Evolutionary conservation across 2,797 vertebrate species (phyloP), one percentile per base, ranked within the genome.

Genomic region (Gila robusta): DNA sequence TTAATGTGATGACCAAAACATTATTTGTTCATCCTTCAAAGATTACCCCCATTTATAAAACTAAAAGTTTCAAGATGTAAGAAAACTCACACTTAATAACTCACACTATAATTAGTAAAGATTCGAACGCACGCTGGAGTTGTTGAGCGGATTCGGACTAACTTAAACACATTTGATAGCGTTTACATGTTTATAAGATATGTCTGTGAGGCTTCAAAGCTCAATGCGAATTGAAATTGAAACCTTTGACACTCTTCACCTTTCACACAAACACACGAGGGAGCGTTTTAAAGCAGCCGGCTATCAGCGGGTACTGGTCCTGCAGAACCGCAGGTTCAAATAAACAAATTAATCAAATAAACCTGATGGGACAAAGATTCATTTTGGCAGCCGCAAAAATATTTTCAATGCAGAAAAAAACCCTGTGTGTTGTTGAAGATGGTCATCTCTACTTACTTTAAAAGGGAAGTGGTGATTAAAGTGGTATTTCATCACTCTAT

Each of bases 381-480:
- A 66, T 32, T 66, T 66, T 66, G 64, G 6, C 28, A 66, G 28
- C 28, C 3, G 28, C 1, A 28, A 66, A 32, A 66, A 32, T 32
- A 32, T 66, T 66, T 66, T 66, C 14, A 32, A 8, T 8, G 28
- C 12, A 64, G 62, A 28, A 64, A 64, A 62, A 26, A 64, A 0
- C 12, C 26, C 6, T 69, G 9, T 32, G 9, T 28, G 14, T 23
- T 64, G 59, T n/a, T 62, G 17, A 76, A 67, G 26, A 76, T 76
- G 56, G n/a, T 47, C n/a, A 32, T 32, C 49, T 78, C 64, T 44
- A 8, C 49, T 72, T 85, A 12, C 49, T 37, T 72, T 49, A 49
- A 71, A 80, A 73, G 84, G 41, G 77, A 85, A 85, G 84, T 73
- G 52, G 21, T 62, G 2, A 23, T 73, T 73, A 47, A 80, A 73